phyloP scores from a whole-genome alignment of 2,888 invertebrate species.

The Xylocampa areola region DNA sequence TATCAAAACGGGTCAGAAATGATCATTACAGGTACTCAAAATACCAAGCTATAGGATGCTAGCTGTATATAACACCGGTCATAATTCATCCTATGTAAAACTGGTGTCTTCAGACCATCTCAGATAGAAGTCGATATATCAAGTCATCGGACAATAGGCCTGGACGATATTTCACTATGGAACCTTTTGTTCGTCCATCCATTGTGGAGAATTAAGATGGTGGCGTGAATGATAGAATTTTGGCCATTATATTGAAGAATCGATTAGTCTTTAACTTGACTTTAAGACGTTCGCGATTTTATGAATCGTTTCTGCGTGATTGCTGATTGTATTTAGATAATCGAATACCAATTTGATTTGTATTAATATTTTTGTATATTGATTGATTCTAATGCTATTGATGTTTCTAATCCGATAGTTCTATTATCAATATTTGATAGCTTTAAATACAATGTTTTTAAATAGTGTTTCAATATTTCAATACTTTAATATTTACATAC shows the following conservation, averaged over 20 bases:
- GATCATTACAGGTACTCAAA: slow-evolving; percentile 46
- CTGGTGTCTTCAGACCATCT: slow-evolving; percentile 53
- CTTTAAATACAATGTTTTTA: slow-evolving; percentile 10
- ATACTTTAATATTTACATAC: background rate
- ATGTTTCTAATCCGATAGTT: slow-evolving; percentile 12
- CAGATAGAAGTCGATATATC: slow-evolving; percentile 69
- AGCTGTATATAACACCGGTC: too few relatives aligned
- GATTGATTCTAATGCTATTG: slow-evolving; percentile 4
- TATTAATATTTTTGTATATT: slow-evolving; percentile 10
- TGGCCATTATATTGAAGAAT: slow-evolving; percentile 39
- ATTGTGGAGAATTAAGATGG: slow-evolving; percentile 70
- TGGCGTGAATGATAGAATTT: slow-evolving; percentile 52
- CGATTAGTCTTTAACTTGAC: slow-evolving; percentile 14
- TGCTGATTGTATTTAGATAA: slow-evolving; percentile 9
- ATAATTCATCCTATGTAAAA: slow-evolving; percentile 63
- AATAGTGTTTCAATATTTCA: slow-evolving; percentile 10
- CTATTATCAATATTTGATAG: slow-evolving; percentile 3
- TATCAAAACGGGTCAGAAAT: slow-evolving; percentile 26
- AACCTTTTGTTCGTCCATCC: slow-evolving; percentile 65
- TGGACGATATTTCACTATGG: slow-evolving; percentile 68
- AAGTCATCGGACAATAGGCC: slow-evolving; percentile 68
- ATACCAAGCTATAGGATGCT: slow-evolving; percentile 25
- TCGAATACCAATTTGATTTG: slow-evolving; percentile 3
- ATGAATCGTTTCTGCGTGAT: slow-evolving; percentile 30
- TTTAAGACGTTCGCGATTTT: slow-evolving; percentile 17